These are phyloP conservation scores for Perizoma affinitatum DNA, from an alignment of 2,888 invertebrate genomes.

Conservation along the genomic window DNA sequence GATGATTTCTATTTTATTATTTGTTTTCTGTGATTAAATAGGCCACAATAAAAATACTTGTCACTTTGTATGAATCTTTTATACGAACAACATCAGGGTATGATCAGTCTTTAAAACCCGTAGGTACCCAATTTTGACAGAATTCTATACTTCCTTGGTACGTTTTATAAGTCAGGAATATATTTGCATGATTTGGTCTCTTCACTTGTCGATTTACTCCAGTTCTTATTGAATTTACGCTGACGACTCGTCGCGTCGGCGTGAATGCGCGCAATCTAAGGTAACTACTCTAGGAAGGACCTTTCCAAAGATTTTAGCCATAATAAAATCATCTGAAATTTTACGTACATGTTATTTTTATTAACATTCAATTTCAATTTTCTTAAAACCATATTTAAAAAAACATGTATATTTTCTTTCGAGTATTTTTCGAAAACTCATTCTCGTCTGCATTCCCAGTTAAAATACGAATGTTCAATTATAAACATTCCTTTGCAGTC, in stretches of 20 bases:
- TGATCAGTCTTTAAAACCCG: too few relatives aligned
- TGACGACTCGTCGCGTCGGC: constrained; percentile 42
- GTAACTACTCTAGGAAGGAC: constrained; percentile 40
- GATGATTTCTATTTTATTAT: too few relatives aligned
- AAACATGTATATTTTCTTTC: too few relatives aligned
- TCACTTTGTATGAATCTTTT: too few relatives aligned
- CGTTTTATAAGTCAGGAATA: constrained; percentile 26
- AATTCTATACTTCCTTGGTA: constrained; percentile 10
- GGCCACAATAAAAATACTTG: too few relatives aligned
- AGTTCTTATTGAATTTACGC: constrained; percentile 63
- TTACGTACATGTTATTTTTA: too few relatives aligned
- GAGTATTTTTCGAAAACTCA: too few relatives aligned
- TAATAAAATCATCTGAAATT: too few relatives aligned
- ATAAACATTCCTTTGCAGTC: constrained; percentile 20
- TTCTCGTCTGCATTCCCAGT: not conserved
- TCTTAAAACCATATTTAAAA: too few relatives aligned
- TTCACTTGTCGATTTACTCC: constrained; percentile 25
- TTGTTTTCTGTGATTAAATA: too few relatives aligned
- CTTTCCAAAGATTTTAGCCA: constrained; percentile 53
- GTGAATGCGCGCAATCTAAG: constrained; percentile 52
- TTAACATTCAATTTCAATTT: too few relatives aligned
- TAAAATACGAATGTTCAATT: constrained; percentile 12
- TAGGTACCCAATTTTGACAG: not conserved
- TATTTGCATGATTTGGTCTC: constrained; percentile 31
- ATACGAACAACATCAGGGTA: too few relatives aligned